phyloP scores from a whole-genome alignment of 2,888 invertebrate genomes.

The Conomelus anceps region DNA sequence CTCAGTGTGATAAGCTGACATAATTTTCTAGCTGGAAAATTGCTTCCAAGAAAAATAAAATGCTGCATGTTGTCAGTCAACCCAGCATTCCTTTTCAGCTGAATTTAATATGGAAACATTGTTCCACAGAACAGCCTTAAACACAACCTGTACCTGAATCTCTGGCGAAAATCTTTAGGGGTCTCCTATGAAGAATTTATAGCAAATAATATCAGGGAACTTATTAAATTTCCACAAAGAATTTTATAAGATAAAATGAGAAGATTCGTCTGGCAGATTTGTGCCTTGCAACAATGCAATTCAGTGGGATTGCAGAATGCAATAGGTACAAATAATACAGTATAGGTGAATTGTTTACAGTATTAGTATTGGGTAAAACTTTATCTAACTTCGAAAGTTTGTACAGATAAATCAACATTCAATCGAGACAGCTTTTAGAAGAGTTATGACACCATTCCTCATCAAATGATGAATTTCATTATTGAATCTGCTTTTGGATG shows the following conservation, averaged over 20 bases:
- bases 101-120: not conserved
- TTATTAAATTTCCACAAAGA: not conserved
- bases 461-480: too few relatives aligned
- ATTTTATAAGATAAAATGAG: not conserved
- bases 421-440: too few relatives aligned
- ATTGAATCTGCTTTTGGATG: too few relatives aligned
- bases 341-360: too few relatives aligned
- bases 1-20: too few relatives aligned
- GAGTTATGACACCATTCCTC: too few relatives aligned
- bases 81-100: not conserved
- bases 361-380: too few relatives aligned
- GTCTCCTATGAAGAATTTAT: not conserved
- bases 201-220: not conserved
- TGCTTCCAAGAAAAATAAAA: not conserved
- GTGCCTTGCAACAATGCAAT: not conserved
- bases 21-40: too few relatives aligned
- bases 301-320: not conserved
- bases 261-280: not conserved
- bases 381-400: too few relatives aligned
- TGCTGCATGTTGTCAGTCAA: not conserved
- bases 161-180: not conserved
- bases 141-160: not conserved
- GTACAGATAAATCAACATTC: too few relatives aligned
- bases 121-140: not conserved
- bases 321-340: too few relatives aligned